phyloP scores from a whole-genome alignment of 2,888 invertebrate species.

The Cephalotes varians region DNA sequence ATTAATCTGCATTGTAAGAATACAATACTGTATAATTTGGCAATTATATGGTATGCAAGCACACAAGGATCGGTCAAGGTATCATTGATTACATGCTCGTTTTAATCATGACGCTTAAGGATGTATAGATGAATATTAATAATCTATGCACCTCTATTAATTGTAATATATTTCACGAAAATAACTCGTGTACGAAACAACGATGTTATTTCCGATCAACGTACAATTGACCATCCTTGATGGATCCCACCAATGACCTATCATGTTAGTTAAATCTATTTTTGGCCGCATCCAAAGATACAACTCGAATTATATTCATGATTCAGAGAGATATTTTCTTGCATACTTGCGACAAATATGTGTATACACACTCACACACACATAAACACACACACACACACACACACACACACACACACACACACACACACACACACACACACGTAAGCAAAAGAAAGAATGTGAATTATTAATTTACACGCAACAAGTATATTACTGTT shows the following conservation, averaged over 20 bases:
- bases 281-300: conserved; percentile 77
- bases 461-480: conserved; percentile 54
- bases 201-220: conserved; percentile 33
- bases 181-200: conserved; percentile 21
- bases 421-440: conserved; percentile 1
- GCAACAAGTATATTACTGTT: conserved; percentile 58
- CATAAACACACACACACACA: conserved; percentile 56
- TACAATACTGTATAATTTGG: conserved; percentile 63
- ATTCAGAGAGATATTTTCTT: conserved; percentile 79
- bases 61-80: conserved; percentile 71
- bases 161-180: conserved; percentile 9
- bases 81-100: conserved; percentile 22
- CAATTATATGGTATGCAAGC: conserved; percentile 10
- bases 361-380: conserved; percentile 55
- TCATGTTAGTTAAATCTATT: conserved; percentile 77
- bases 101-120: conserved; percentile 16
- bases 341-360: conserved; percentile 78
- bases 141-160: conserved; percentile 14
- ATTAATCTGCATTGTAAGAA: conserved; percentile 67
- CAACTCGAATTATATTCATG: conserved; percentile 74
- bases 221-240: conserved; percentile 72
- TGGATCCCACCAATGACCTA: conserved; percentile 69
- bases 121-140: conserved; percentile 17
- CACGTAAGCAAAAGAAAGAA: neutral
- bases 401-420: neutral